Evolutionary conservation across 1,140 invertebrate species (phyloP).

Genomic region (silkworm (Bombyx mori)): ASM3026992v2 NC_085115.1:6003001-6003500

Average conservation of each 20-base stretch:
- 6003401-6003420: slow-evolving; percentile 92
- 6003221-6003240: slow-evolving; percentile 90
- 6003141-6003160: background rate
- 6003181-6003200: slow-evolving; percentile 80
- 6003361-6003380: slow-evolving; percentile 83
- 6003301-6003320: slow-evolving; percentile 79
- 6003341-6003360: slow-evolving; percentile 87
- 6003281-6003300: slow-evolving; percentile 84
- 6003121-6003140: slow-evolving; percentile 20
- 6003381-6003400: slow-evolving; percentile 90
- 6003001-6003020: slow-evolving; percentile 85
- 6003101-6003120: slow-evolving; percentile 83
- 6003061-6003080: slow-evolving; percentile 82
- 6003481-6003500: slow-evolving; percentile 38
- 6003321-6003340: slow-evolving; percentile 83
- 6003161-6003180: background rate
- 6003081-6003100: slow-evolving; percentile 86
- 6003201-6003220: slow-evolving; percentile 85
- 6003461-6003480: slow-evolving; percentile 82
- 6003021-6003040: slow-evolving; percentile 86
- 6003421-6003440: slow-evolving; percentile 87
- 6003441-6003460: slow-evolving; percentile 88
- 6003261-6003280: slow-evolving; percentile 70
- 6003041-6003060: slow-evolving; percentile 85
- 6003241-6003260: slow-evolving; percentile 87